Evolutionary conservation across 2,113 vertebrate genomes (phyloP).

Genomic region (Dermatemys mawii): DNA sequence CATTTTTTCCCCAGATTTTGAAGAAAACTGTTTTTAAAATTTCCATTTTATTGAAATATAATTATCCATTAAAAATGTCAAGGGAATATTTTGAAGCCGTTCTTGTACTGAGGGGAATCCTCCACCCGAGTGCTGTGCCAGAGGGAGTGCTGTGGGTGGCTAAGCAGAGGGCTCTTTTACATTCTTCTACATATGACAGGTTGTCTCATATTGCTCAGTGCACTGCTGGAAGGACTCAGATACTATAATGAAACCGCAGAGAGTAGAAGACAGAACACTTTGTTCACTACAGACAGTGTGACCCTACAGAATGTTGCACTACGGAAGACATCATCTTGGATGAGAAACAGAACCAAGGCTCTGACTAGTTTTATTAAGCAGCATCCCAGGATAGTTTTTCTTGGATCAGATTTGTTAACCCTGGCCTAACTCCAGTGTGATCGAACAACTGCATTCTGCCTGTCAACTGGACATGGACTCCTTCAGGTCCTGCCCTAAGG

Average conservation of each 20-base stretch:
- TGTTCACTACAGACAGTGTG: not conserved
- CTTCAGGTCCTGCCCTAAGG: not conserved
- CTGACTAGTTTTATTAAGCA: not conserved
- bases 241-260: not conserved
- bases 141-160: not conserved
- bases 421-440: not conserved
- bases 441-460: not conserved
- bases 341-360: not conserved
- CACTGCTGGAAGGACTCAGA: not conserved
- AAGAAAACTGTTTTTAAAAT: not conserved
- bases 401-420: not conserved
- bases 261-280: rapidly evolving
- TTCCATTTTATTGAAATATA: not conserved
- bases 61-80: not conserved
- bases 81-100: no score
- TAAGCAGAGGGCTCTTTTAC: not conserved
- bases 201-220: not conserved
- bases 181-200: not conserved
- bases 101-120: no score
- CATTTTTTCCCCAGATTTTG: not conserved
- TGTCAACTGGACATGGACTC: not conserved
- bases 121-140: no score
- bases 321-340: not conserved
- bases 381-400: not conserved
- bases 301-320: not conserved